Percentiles rank a stretch among this genome's conserved stretches.
Conservation (phyloP, 2,113 vertebrate species). For the Rhodinocichla rosea region DNA sequence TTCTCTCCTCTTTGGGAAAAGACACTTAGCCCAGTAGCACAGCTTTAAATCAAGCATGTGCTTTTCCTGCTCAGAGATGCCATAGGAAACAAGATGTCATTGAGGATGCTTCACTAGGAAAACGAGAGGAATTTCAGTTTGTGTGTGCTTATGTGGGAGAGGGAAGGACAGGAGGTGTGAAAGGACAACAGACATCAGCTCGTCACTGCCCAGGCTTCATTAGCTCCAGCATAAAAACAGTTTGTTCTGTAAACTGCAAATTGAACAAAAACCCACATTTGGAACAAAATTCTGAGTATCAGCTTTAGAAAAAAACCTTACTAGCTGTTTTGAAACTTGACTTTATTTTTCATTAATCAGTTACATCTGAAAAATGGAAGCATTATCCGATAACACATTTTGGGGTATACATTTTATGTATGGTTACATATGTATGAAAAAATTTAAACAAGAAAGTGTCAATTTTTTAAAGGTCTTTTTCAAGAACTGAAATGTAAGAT, state of each 20-base stretch:
- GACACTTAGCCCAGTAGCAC: background rate
- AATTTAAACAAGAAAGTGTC: background rate
- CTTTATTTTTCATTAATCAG: background rate
- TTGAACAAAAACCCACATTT: background rate
- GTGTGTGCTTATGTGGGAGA: background rate
- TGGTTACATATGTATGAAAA: background rate
- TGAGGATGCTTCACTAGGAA: background rate
- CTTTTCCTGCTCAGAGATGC: background rate
- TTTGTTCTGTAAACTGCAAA: constrained; percentile 18
- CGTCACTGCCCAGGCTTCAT: background rate
- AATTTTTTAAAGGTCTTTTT: background rate
- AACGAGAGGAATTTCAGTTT: background rate
- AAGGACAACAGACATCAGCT: constrained; percentile 1
- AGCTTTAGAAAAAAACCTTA: background rate
- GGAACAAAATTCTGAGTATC: background rate
- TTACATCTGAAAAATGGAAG: background rate
- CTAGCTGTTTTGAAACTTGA: background rate
- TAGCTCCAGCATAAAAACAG: background rate
- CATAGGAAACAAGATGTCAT: background rate
- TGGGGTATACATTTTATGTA: background rate
- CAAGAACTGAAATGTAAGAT: background rate
- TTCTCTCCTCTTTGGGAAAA: background rate
- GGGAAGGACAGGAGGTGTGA: background rate
- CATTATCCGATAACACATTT: accelerated
- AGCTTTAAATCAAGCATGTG: background rate